These are phyloP conservation scores for Heteromurus nitidus DNA, from an alignment of 2,888 invertebrate species.

Conservation along the genomic window DNA sequence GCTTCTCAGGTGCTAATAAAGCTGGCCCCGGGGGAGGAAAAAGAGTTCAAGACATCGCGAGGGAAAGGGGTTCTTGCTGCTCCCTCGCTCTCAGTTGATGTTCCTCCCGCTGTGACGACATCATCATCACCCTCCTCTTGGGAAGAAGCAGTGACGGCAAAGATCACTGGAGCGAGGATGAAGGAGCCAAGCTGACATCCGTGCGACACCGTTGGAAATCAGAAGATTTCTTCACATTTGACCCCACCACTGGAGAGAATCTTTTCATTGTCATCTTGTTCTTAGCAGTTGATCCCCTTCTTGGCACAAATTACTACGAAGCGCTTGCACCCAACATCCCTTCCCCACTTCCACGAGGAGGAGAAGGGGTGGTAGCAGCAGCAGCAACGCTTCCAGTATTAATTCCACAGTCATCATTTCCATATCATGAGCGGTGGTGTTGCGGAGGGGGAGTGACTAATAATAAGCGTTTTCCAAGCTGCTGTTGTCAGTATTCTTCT, in stretches of 20 bases:
- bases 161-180: slow-evolving; percentile 51
- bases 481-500: slow-evolving; percentile 12
- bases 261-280: slow-evolving; percentile 8
- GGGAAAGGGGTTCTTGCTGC: slow-evolving; percentile 23
- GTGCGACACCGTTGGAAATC: background rate
- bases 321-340: slow-evolving; percentile 46
- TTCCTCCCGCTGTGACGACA: background rate
- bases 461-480: background rate
- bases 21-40: slow-evolving; percentile 43
- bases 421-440: background rate
- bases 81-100: slow-evolving; percentile 25
- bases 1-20: slow-evolving; percentile 1
- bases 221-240: too few relatives aligned
- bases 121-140: background rate
- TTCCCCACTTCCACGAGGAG: background rate
- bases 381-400: background rate
- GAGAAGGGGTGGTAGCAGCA: slow-evolving; percentile 13
- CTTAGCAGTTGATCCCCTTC: slow-evolving; percentile 27
- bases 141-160: background rate
- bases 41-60: background rate
- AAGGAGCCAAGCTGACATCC: slow-evolving; percentile 64
- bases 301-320: slow-evolving; percentile 43
- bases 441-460: background rate
- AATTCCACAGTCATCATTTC: background rate
- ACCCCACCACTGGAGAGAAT: too few relatives aligned